Evolutionary conservation across 2,113 vertebrate genomes (phyloP), one percentile per base, ranked within the genome.

Genomic region (Alces alces): DNA sequence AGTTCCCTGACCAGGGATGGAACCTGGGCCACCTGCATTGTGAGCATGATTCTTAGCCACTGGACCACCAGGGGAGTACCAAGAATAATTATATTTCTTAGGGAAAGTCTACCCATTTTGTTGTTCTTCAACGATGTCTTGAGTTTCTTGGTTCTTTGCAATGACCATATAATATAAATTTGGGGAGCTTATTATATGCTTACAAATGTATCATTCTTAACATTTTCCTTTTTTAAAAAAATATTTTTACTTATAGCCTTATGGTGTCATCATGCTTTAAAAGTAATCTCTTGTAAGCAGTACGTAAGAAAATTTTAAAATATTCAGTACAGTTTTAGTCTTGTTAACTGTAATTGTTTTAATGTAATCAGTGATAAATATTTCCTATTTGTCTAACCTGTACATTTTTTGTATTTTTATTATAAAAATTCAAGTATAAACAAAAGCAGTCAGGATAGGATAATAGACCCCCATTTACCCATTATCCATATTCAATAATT

Each of bases 341-440:
- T 80, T 95, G 39, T 95, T 86, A 55, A 95, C n/a, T 85, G 61
- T 23, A 87, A 79, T 86, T 36, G 45, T 90, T 91, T 91, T 91
- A 79, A 70, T 84, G n/a, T 25, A 27, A 55, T 47, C 66, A 39
- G 43, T 60, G 50, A 86, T 86, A 78, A 78, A 78, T 43, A 60
- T 57, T 92, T 57, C 8, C 4, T 87, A 66, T 70, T 39, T 87
- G 66, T 66, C 50, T 55, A 92, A 50, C 4, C 25, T 86, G 21
- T 47, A 66, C 58, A 58, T 39, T 80, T 79, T 95, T 87, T 50
- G 43, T 33, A 87, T 92, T 87, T 45, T 92, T 92, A 70, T 88
- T 73, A 52, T 88, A 21, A 93, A 87, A 33, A 52, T 82, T 86
- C n/a, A 95, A 78, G 21, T 28, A 64, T 80, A 95, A 91, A 66